Evolutionary conservation across 2,797 vertebrate species (phyloP), one percentile per base, ranked within the genome.

Genomic region (Phoeniculus purpureus): DNA sequence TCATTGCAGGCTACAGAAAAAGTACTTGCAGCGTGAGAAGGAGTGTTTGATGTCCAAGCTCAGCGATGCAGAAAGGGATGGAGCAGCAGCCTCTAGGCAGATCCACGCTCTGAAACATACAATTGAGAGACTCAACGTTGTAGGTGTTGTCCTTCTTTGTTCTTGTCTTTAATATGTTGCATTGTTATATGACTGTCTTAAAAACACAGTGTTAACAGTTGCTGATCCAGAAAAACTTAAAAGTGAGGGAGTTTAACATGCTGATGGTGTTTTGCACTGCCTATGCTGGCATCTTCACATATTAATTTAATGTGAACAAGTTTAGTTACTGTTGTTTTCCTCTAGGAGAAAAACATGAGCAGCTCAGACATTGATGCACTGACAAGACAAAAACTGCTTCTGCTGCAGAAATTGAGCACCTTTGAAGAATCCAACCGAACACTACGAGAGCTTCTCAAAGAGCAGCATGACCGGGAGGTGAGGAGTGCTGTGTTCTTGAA

Each of bases 381-480:
- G 52, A 97, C 96, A 25, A 97, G 96, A 74, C 98, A 99, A 88
- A 98, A 99, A 85, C 98, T 99, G 68, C 97, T 98, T 71, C 96
- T 99, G 91, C 94, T 99, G 25, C 98, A 99, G 96, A 99, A 99
- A 75, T 85, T 99, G 96, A 98, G 98, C 89, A 98, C 98, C 1
- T 99, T 99, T 80, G 98, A 99, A 92, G 97, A 98, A 87, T 98
- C 98, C 52, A 99, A 99, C 96, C 95, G 96, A 75, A 97, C 97
- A 0, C 98, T 99, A 43, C 97, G 98, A 31, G 97, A 97, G 15
- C 98, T 99, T 48, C 97, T 99, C 48, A 97, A 98, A 87, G 98
- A 99, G 61, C 98, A 98, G 72, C 98, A 98, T 5, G 89, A 83
- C 37, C 96, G 97, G 60, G 98, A 99, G 98, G 99, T 99, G 71